Evolutionary conservation across 30 jellyfish, hydroid and myxozoan genomes (phyloP).

Genomic region (Pelagia noctiluca): DNA sequence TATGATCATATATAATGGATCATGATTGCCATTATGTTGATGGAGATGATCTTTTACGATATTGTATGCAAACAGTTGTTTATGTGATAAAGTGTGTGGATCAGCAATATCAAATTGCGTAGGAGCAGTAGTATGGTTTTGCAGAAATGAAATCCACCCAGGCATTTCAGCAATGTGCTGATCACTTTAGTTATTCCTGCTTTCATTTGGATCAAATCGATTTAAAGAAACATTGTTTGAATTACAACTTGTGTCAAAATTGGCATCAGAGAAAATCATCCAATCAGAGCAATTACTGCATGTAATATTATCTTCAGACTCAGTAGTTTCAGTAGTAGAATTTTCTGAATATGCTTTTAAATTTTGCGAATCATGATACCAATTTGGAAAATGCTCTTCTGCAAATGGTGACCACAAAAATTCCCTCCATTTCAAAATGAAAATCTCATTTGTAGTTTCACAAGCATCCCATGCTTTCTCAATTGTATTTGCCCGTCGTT

Average conservation of each 20-base stretch:
- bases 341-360: too few relatives aligned
- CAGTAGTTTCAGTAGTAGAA: too few relatives aligned
- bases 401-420: neutral
- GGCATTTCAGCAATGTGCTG: neutral
- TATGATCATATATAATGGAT: neutral
- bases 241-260: too few relatives aligned
- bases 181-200: neutral
- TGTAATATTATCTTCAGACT: too few relatives aligned
- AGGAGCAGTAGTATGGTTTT: too few relatives aligned
- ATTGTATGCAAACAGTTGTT: neutral
- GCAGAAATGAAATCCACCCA: neutral
- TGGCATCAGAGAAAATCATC: neutral
- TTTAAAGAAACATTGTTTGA: neutral
- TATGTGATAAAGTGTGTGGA: neutral
- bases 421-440: neutral
- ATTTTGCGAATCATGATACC: neutral
- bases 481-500: neutral
- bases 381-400: neutral
- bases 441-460: neutral
- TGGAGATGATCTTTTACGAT: neutral
- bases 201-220: neutral
- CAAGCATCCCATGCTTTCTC: constrained; percentile 18
- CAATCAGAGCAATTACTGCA: too few relatives aligned
- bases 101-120: too few relatives aligned
- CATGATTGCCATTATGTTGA: neutral